Conservation (phyloP, 2,113 vertebrate species). For the Odobenus rosmarus region DNA sequence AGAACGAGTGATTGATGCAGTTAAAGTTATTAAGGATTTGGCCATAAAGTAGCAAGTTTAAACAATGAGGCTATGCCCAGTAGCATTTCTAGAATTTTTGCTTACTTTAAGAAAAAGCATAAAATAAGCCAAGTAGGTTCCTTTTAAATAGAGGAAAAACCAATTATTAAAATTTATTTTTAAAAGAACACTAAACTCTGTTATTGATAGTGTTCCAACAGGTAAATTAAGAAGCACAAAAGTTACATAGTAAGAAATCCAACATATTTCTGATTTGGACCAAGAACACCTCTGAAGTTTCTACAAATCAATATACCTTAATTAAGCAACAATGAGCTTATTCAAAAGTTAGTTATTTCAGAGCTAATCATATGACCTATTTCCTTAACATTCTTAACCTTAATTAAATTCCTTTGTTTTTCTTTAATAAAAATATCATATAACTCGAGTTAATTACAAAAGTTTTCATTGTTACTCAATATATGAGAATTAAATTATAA, state of each 20-base stretch:
- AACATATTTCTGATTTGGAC: conserved; percentile 56
- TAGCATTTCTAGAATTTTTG: conserved; percentile 58
- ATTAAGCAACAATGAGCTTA: conserved; percentile 64
- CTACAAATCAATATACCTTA: conserved; percentile 42
- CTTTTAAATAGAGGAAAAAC: conserved; percentile 40
- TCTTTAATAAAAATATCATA: conserved; percentile 52
- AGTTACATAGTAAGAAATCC: conserved; percentile 49
- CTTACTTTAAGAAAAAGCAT: conserved; percentile 46
- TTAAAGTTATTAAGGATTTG: conserved; percentile 40
- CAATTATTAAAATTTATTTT: conserved; percentile 60
- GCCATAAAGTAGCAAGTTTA: conserved; percentile 44
- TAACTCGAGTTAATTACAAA: conserved; percentile 27
- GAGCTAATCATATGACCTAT: conserved; percentile 28
- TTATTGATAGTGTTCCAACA: conserved; percentile 12
- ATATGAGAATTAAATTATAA: conserved; percentile 11
- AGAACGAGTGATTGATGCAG: conserved; percentile 15
- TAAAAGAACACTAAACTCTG: conserved; percentile 41
- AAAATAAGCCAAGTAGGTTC: conserved; percentile 25
- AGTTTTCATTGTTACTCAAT: conserved; percentile 38
- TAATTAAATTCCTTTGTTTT: conserved; percentile 66
- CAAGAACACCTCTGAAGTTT: conserved; percentile 46
- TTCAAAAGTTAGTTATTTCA: conserved; percentile 60
- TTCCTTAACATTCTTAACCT: conserved; percentile 53
- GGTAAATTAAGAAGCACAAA: conserved; percentile 65
- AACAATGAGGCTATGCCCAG: conserved; percentile 15